Evolutionary conservation across 2,113 vertebrate species (phyloP).

Genomic region (Stegastes partitus): DNA sequence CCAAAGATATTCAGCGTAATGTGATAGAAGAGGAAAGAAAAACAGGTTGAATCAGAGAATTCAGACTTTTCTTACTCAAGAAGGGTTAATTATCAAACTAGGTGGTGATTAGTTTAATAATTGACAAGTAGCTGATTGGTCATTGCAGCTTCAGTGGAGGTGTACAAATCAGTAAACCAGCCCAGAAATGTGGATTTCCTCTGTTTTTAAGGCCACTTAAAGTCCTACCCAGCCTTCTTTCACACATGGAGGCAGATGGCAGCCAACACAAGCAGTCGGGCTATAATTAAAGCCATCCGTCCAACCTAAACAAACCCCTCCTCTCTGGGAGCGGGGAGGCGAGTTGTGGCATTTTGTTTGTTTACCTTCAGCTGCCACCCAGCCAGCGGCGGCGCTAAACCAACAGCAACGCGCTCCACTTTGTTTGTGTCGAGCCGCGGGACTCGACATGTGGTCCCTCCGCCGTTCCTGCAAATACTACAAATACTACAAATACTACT

Average conservation of each 20-base stretch:
- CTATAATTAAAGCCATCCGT: conserved; percentile 61
- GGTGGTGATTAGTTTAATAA: too few species aligned
- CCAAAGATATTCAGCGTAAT: too few species aligned
- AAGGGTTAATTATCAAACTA: too few species aligned
- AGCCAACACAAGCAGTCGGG: conserved; percentile 4
- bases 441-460: conserved; percentile 34
- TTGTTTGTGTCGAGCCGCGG: conserved; percentile 17
- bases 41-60: too few species aligned
- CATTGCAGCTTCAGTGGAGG: too few species aligned
- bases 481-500: too few species aligned
- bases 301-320: conserved; percentile 18
- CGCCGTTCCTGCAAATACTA: background rate
- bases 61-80: too few species aligned
- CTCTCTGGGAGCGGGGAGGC: background rate
- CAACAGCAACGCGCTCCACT: conserved; percentile 40
- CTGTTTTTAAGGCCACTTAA: conserved; percentile 31
- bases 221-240: conserved; percentile 1
- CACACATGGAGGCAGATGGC: conserved; percentile 45
- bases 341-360: conserved; percentile 50
- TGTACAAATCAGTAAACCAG: background rate
- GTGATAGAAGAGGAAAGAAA: too few species aligned
- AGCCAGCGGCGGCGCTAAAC: conserved; percentile 20
- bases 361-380: conserved; percentile 57
- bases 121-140: too few species aligned
- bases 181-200: background rate